Base-by-base conservation (phyloP, 2,113 vertebrate species). In the Rostratula benghalensis region DNA sequence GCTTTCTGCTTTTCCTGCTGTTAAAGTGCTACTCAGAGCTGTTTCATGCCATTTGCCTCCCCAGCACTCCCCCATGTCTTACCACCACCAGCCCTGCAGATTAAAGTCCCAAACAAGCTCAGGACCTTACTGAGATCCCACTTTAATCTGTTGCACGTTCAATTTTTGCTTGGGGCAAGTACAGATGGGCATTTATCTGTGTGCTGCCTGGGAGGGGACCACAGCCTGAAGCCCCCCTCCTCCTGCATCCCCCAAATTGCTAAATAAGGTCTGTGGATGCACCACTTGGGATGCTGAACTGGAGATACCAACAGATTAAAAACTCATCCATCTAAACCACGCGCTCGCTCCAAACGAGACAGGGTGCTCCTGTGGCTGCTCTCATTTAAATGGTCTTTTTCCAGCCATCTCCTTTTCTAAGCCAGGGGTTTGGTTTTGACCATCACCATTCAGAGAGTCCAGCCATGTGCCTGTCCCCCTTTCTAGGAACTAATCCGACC, bases 251-350 rank as follows among this genome's bases (percentile, higher is more conserved):
- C 41, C 23, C 53, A 64, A 22, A 76, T 14, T 60, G 37, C 64
- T 89, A 70, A 77, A 37, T n/a, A 50, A n/a, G 28, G 28, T 45
- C 50, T 57, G 25, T 4, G 31, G 43, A 48, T 45, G 27, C 7
- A 1, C 21, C 57, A 9, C 27, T 59, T 4, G 3, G 50, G 60
- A 70, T 76, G 37, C 54, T 45, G 74, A 90, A 88, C 14, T 30
- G 71, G 64, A 82, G 77, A 67, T 43, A 22, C 30, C 70, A 90
- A n/a, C 39, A 86, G 63, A 50, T 79, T 73, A 88, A 94, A 86
- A 83, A 24, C 16, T 33, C 4, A 1, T 53, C 45, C 20, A 6
- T 17, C 59, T 61, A 68, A 93, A n/a, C 15, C 76, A 81, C 50
- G 67, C 0, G 0, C 22, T 83, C 1, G 1, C 23, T 68, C 50